These are phyloP conservation scores for Labrus mixtus DNA, from an alignment of 2,113 vertebrate species.

Conservation along the genomic window DNA sequence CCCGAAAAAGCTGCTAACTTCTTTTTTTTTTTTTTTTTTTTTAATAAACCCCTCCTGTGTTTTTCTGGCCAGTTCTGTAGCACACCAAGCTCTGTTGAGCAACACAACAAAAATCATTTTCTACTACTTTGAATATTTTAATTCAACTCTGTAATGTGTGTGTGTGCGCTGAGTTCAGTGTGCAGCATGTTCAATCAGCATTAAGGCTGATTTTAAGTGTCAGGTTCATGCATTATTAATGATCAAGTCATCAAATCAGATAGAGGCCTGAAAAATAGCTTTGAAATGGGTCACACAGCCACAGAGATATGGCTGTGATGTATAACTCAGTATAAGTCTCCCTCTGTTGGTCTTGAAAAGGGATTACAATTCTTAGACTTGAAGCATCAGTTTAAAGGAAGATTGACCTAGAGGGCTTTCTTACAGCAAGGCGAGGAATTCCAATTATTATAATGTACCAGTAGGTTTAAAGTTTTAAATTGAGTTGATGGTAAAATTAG, in stretches of 20 bases:
- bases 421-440: too few relatives aligned
- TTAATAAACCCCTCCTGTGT: constrained; percentile 24
- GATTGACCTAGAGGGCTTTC: too few relatives aligned
- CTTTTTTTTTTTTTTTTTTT: too few relatives aligned
- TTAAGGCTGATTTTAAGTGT: background rate
- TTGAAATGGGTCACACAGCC: constrained; percentile 6
- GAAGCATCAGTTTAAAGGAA: too few relatives aligned
- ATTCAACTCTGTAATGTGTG: background rate
- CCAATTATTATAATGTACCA: too few relatives aligned
- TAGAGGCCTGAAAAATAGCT: constrained; percentile 6
- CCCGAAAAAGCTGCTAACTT: constrained; percentile 39
- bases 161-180: background rate
- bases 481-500: too few relatives aligned
- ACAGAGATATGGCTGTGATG: background rate
- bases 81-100: background rate
- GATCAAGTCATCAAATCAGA: background rate
- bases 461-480: too few relatives aligned
- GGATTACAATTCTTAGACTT: too few relatives aligned
- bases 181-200: background rate
- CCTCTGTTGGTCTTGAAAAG: too few relatives aligned
- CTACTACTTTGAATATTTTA: background rate
- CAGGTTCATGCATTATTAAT: constrained; percentile 12
- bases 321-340: too few relatives aligned
- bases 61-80: constrained; percentile 4
- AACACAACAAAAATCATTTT: background rate